phyloP scores from a whole-genome alignment of 2,113 vertebrate genomes.

The Hippocampus mohnikei region DNA sequence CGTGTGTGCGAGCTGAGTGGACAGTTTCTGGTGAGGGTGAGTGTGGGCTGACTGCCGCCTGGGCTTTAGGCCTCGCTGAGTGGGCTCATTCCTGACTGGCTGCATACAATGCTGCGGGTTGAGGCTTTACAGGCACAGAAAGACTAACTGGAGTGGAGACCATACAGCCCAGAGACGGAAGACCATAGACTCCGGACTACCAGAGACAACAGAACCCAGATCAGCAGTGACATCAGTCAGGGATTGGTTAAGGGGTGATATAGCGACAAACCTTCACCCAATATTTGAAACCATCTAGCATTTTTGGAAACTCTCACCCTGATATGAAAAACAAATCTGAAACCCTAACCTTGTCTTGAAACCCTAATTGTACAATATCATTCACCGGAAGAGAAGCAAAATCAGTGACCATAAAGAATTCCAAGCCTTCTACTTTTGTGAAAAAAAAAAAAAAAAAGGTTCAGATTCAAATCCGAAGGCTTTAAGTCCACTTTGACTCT shows the following conservation, averaged over 20 bases:
- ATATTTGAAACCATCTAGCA: no score
- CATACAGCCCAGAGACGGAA: conserved; percentile 32
- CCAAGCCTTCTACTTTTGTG: neutral
- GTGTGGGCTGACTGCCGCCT: conserved; percentile 56
- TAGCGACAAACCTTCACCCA: no score
- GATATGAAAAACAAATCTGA: neutral
- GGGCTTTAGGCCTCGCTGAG: conserved; percentile 73
- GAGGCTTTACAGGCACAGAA: conserved; percentile 69
- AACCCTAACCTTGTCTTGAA: neutral
- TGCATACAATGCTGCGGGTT: conserved; percentile 67
- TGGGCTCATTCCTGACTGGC: conserved; percentile 72
- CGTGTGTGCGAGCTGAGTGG: conserved; percentile 65
- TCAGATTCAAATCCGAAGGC: neutral
- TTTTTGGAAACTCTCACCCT: no score
- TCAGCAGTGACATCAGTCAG: neutral
- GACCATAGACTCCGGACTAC: conserved; percentile 17
- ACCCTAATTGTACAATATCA: neutral
- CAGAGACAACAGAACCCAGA: neutral
- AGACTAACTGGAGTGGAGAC: conserved; percentile 27
- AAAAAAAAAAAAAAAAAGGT: neutral
- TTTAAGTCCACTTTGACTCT: neutral
- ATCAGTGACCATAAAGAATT: no score
- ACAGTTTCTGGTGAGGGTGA: conserved; percentile 64
- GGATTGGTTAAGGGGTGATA: no score
- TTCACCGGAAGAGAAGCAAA: neutral